phyloP scores from a whole-genome alignment of 2,797 vertebrate genomes.

The Leucoraja ocellata region DNA sequence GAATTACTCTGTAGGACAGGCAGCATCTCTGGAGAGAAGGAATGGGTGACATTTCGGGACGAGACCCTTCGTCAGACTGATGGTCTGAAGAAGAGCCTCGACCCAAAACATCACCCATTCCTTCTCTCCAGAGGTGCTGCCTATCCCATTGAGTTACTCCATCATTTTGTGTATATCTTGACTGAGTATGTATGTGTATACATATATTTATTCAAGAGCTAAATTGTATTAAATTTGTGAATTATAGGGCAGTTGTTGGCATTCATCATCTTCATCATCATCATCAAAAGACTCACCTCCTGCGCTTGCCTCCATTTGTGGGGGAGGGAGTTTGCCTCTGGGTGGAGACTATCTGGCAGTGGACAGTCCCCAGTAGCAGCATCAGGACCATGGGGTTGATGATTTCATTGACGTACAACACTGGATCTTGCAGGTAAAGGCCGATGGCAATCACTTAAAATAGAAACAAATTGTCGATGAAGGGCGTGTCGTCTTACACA shows the following conservation, averaged over 20 bases:
- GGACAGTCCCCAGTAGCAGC: conserved; percentile 92
- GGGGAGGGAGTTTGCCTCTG: conserved; percentile 65
- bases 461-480: conserved; percentile 42
- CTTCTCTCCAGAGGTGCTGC: too few relatives aligned
- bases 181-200: too few relatives aligned
- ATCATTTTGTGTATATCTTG: too few relatives aligned
- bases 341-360: conserved; percentile 98
- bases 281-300: conserved; percentile 62
- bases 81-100: too few relatives aligned
- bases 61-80: too few relatives aligned
- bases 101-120: too few relatives aligned
- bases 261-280: not conserved
- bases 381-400: conserved; percentile 87
- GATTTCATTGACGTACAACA: conserved; percentile 75
- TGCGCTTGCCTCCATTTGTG: conserved; percentile 67
- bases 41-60: too few relatives aligned
- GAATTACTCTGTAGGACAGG: too few relatives aligned
- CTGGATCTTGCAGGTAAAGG: conserved; percentile 74
- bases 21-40: too few relatives aligned
- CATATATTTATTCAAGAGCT: too few relatives aligned
- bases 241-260: not conserved
- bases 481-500: conserved; percentile 43
- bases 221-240: not conserved
- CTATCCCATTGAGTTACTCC: too few relatives aligned
- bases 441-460: conserved; percentile 70